Evolutionary conservation across 92 coral and sea anemone species (phyloP).

Genomic region (Nematostella vectensis): DNA sequence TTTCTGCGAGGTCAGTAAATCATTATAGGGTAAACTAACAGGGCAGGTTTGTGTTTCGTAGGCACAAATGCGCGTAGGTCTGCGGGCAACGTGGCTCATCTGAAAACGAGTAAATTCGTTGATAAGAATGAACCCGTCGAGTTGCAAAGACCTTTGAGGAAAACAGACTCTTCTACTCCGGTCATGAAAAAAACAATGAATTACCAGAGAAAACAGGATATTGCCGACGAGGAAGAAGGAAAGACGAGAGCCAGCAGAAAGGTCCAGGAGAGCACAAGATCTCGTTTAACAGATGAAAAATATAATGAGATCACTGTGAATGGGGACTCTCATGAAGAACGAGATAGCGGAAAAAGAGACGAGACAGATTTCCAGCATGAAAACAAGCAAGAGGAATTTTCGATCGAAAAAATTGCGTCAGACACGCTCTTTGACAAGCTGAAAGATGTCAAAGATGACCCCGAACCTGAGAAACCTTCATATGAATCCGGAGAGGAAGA

Average conservation of each 20-base stretch:
- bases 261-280: not conserved
- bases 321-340: slow-evolving; percentile 3
- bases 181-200: not conserved
- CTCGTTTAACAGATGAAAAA: not conserved
- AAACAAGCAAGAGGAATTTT: slow-evolving; percentile 15
- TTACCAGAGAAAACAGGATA: not conserved
- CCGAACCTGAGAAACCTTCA: slow-evolving; percentile 9
- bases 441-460: slow-evolving; percentile 11
- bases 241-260: not conserved
- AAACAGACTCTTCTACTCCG: not conserved
- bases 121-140: not conserved
- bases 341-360: not conserved
- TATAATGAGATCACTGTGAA: not conserved
- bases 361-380: not conserved
- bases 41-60: too few species aligned
- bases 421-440: slow-evolving; percentile 21
- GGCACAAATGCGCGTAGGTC: slow-evolving; percentile 10
- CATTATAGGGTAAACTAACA: not conserved
- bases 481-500: slow-evolving; percentile 19
- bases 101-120: not conserved
- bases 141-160: not conserved
- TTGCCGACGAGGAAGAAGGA: not conserved
- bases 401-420: slow-evolving; percentile 24
- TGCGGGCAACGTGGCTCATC: slow-evolving; percentile 19
- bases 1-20: slow-evolving; percentile 30